Conservation (phyloP, 2,797 vertebrate species). For the Nyctalus aviator region DNA sequence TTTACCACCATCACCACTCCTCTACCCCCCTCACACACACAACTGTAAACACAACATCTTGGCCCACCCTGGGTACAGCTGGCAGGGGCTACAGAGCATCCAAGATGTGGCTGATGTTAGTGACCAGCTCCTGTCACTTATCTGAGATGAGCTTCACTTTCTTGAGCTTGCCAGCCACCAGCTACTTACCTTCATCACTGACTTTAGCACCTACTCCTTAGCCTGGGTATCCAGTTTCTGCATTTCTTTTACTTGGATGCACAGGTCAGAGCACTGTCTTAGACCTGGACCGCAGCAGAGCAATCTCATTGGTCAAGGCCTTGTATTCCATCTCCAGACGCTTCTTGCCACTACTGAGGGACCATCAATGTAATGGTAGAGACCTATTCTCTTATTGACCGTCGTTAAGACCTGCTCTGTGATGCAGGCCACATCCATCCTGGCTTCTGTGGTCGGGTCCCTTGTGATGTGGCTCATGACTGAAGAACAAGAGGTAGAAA, state of each 20-base stretch:
- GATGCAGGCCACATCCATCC: conserved; percentile 99
- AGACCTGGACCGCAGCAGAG: conserved; percentile 95
- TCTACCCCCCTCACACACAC: neutral
- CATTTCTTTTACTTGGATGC: conserved; percentile 96
- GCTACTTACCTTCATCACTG: conserved; percentile 94
- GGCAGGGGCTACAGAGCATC: conserved; percentile 91
- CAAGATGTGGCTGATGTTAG: conserved; percentile 96
- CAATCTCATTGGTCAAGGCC: conserved; percentile 93
- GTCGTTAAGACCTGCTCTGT: conserved; percentile 97
- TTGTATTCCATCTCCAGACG: conserved; percentile 95
- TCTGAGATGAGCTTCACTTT: conserved; percentile 93
- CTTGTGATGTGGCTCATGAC: conserved; percentile 98
- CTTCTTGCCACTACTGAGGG: conserved; percentile 95
- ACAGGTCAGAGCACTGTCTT: conserved; percentile 96
- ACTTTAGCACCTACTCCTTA: conserved; percentile 95
- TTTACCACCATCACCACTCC: no score
- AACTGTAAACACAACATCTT: neutral
- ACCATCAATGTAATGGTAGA: conserved; percentile 97
- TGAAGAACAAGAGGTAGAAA: conserved; percentile 97
- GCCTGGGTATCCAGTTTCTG: conserved; percentile 96
- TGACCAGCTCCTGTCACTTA: conserved; percentile 95
- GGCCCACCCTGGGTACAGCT: fast-evolving
- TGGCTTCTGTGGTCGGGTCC: conserved; percentile 97
- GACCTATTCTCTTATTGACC: conserved; percentile 96
- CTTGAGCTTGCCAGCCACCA: conserved; percentile 97